Base-by-base conservation (phyloP, 2,797 vertebrate species). In the Cebuella pygmaea region DNA sequence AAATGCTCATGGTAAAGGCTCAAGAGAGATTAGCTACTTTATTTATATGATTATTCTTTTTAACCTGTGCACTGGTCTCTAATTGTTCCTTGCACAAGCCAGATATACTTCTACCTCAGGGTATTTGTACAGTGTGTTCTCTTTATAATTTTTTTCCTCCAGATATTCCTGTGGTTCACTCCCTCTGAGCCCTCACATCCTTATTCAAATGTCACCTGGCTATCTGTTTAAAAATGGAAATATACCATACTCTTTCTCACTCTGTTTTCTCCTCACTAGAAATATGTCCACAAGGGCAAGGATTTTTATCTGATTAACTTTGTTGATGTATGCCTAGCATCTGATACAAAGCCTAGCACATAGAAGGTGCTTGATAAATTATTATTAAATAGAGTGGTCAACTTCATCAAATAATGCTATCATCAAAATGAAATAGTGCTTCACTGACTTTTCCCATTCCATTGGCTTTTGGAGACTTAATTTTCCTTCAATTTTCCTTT, bases 281-380 rank as follows among this genome's bases (percentile, higher is more conserved):
- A 75, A 1, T 57, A 95, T 89, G 20, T 52, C 59, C 22, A 85
- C 15, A 57, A 76, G n/a, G 22, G 11, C 12, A 41, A 55, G 13
- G 13, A 61, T 48, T 82, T 93, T 76, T 44, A 81, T 90, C 59
- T 97, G n/a, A 70, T 67, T 92, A 83, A 87, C 55, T 88, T 90
- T 81, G 70, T 41, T 94, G 72, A 87, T 46, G 17, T 85, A 64
- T 41, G n/a, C 50, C n/a, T 84, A 75, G 19, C 13, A 74, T 85
- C 22, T 57, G 50, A 80, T 78, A 93, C 26, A 96, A 92, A 74
- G 5, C 70, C 24, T 92, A 27, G 36, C 27, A 39, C 26, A 41
- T 33, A 61, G 26, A 48, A 70, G 33, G n/a, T 26, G 22, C 19
- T 61, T 80, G 41, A 36, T 46, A 74, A 22, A 55, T 70, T 90